phyloP scores from a whole-genome alignment of 2,888 invertebrate species.

The Lasius fuliginosus region DNA sequence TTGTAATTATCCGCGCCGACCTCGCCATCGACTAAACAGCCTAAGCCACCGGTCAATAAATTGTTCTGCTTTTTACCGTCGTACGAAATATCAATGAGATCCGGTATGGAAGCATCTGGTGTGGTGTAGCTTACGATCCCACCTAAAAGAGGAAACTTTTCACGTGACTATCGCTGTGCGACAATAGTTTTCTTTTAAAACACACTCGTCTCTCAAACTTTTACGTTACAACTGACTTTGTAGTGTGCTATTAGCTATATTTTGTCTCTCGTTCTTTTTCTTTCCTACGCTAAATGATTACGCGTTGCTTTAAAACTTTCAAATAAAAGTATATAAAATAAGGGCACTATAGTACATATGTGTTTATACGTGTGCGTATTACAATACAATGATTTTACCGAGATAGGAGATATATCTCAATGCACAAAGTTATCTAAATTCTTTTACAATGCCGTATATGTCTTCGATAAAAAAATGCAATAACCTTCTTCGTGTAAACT shows the following conservation, averaged over 20 bases:
- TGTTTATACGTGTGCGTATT: neutral
- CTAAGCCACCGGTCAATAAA: slow-evolving; percentile 89
- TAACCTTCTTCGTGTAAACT: neutral
- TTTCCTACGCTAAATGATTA: neutral
- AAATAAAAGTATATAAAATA: neutral
- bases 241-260: slow-evolving; percentile 22
- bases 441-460: neutral
- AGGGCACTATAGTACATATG: neutral
- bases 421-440: neutral
- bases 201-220: slow-evolving; percentile 52
- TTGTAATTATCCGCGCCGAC: slow-evolving; percentile 89
- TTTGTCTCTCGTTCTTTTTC: slow-evolving; percentile 18
- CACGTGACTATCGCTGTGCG: slow-evolving; percentile 52
- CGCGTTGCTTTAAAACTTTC: slow-evolving; percentile 2
- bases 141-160: slow-evolving; percentile 82
- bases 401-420: neutral
- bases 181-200: slow-evolving; percentile 61
- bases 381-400: neutral
- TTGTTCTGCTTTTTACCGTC: slow-evolving; percentile 88
- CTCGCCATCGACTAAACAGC: slow-evolving; percentile 91
- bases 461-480: neutral
- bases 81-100: slow-evolving; percentile 89
- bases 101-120: slow-evolving; percentile 87
- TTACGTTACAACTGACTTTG: slow-evolving; percentile 8
- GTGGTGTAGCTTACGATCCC: slow-evolving; percentile 88